Evolutionary conservation across 2,888 invertebrate genomes (phyloP), one percentile per base, ranked within the genome.

Genomic region (Pimpla rufipes): DNA sequence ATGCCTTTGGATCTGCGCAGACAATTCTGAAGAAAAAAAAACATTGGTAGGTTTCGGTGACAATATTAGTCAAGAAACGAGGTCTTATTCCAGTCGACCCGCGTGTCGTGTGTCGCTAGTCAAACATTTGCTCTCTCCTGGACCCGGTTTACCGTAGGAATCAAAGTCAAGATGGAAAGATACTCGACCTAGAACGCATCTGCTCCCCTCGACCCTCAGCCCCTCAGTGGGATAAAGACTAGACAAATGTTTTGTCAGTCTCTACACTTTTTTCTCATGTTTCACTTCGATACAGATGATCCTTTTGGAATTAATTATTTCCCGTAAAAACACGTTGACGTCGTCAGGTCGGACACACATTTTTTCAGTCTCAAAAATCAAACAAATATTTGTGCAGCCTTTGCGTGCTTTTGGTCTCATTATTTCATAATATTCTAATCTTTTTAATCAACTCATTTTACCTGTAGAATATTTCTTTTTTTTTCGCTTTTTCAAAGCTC

Each of bases 81-180:
- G 55, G 55, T 55, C 23, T 55, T 23, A 3, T 11, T 23, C 5
- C 11, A 21, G 23, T 23, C 5, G 21, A 21, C 23, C 67, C 29
- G 76, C 18, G 76, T 47, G 42, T 57, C 59, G 37, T 16, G 35
- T 23, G 59, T 59, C 62, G 50, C 57, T 52, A 7, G 37, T 50
- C 40, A 78, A 78, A 59, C 37, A 59, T 77, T 77, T 77, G 76
- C 68, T 77, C 47, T 68, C 45, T 68, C 45, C 47, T 59, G 35
- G 5, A 35, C 42, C 77, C 35, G 37, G 16, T 70, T 21, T 52
- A 66, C 42, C 42, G n/a, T 42, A 29, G n/a, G 45, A 64, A 71
- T 66, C 78, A 71, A 79, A 79, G 79, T 52, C 64, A 70, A 79
- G 71, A 79, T 55, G 18, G 35, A 40, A 50, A 67, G 57, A 74